Conservation (phyloP, 2,797 vertebrate genomes). For the Amblyraja radiata region DNA sequence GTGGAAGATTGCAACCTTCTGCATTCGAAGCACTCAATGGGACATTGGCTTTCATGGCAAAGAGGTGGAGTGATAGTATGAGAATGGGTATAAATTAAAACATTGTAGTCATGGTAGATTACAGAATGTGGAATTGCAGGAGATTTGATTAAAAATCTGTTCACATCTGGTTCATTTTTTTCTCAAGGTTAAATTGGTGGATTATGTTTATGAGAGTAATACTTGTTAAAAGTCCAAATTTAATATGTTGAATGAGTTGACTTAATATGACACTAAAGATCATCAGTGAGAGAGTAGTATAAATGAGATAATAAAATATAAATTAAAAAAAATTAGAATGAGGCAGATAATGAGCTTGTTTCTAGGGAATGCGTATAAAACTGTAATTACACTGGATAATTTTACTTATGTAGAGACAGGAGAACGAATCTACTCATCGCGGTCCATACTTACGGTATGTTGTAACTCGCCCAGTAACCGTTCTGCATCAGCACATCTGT, state of each 20-base stretch:
- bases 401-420: background rate
- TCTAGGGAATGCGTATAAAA: background rate
- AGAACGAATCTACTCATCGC: background rate
- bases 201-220: background rate
- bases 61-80: no score
- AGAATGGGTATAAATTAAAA: background rate
- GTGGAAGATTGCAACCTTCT: no score
- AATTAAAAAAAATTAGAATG: background rate
- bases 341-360: background rate
- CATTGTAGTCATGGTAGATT: background rate
- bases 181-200: background rate
- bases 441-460: slow-evolving; percentile 73
- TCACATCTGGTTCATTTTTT: background rate
- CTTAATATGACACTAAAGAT: background rate
- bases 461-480: slow-evolving; percentile 93
- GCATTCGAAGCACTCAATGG: no score
- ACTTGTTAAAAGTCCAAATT: no score
- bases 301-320: background rate
- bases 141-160: background rate
- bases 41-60: no score
- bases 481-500: slow-evolving; percentile 69
- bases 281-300: background rate
- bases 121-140: background rate
- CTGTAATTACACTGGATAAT: background rate
- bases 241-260: background rate